Percentiles rank a stretch among this genome's conserved stretches.
Conservation (phyloP, 2,888 invertebrate genomes). For the Temnothorax rugatulus region DNA sequence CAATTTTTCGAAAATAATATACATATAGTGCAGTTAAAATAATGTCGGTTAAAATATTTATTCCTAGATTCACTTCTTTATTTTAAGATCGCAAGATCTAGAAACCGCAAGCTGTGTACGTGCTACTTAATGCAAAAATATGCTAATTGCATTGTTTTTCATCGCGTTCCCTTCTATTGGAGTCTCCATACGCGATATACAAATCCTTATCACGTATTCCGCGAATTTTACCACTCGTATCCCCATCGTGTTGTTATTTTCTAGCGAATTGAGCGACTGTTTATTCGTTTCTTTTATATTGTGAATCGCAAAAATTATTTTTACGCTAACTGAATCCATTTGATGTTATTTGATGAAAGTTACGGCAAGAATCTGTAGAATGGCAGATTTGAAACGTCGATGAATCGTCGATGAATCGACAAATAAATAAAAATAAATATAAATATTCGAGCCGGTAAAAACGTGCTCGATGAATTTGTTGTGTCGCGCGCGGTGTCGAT, state of each 20-base stretch:
- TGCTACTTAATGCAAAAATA: slow-evolving; percentile 22
- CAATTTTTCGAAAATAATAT: too few species aligned
- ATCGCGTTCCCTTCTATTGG: background rate
- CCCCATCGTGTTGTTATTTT: background rate
- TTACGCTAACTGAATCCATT: background rate
- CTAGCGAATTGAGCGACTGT: background rate
- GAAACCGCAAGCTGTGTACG: background rate
- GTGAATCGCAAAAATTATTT: background rate
- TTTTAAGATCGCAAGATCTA: background rate
- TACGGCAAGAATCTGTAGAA: background rate
- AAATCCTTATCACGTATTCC: background rate
- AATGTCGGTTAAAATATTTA: background rate
- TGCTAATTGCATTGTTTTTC: slow-evolving; percentile 31
- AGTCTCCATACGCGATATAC: too few species aligned
- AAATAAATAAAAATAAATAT: slow-evolving; percentile 3
- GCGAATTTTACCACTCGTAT: background rate
- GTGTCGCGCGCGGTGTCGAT: slow-evolving; percentile 34
- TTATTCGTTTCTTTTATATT: background rate
- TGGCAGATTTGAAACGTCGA: background rate
- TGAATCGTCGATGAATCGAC: background rate
- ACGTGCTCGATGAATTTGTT: slow-evolving; percentile 18
- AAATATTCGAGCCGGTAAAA: slow-evolving; percentile 2
- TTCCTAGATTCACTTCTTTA: background rate
- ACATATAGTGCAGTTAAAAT: background rate
- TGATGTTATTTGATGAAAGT: background rate